A percentile compares a stretch with the other conserved stretches of the same genome.
Conservation (phyloP, 2,888 invertebrate species). For the Apocheima hispidaria region DNA sequence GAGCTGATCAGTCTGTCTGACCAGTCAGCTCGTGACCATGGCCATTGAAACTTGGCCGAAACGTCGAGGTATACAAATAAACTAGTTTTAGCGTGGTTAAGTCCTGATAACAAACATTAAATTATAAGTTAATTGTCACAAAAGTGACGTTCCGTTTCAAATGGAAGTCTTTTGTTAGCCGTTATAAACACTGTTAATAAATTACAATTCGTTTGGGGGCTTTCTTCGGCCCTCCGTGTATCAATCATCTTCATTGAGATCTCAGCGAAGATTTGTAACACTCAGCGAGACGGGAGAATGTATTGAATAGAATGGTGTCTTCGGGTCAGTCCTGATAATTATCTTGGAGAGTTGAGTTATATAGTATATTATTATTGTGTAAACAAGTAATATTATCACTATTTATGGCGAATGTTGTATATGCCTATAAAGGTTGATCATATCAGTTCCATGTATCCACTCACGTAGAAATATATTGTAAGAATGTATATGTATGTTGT, state of each 20-base stretch:
- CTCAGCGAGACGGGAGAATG: slow-evolving; percentile 60
- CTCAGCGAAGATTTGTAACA: slow-evolving; percentile 73
- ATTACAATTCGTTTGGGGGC: slow-evolving; percentile 67
- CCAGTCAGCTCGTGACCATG: no score
- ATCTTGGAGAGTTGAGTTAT: neutral
- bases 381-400: no score
- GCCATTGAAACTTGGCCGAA: no score
- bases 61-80: no score
- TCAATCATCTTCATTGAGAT: slow-evolving; percentile 72
- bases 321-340: slow-evolving; percentile 11
- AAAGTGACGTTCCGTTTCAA: slow-evolving; percentile 59
- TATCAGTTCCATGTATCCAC: no score
- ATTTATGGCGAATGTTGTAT: no score
- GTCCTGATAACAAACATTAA: no score
- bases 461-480: no score
- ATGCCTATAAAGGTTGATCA: no score
- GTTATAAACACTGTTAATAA: slow-evolving; percentile 71
- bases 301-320: slow-evolving; percentile 57
- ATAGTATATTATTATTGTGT: neutral
- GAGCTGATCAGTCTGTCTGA: no score
- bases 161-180: slow-evolving; percentile 63
- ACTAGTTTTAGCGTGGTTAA: no score
- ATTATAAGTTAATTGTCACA: slow-evolving; percentile 69
- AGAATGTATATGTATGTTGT: no score
- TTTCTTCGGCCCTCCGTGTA: slow-evolving; percentile 65